phyloP scores from a whole-genome alignment of 2,797 vertebrate genomes.

The Gallinago nigripennis region DNA sequence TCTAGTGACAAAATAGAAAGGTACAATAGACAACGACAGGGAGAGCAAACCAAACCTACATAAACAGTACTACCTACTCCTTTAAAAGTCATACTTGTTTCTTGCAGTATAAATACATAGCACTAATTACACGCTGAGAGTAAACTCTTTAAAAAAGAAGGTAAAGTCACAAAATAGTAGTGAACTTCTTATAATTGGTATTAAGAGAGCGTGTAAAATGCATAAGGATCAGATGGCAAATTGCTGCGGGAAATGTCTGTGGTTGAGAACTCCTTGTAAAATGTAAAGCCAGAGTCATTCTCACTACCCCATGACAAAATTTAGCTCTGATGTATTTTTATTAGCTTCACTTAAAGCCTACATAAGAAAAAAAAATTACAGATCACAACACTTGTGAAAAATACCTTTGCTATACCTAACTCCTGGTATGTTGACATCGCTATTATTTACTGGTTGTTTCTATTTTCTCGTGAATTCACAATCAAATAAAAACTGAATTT shows the following conservation, averaged over 20 bases:
- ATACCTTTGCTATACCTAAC: background rate
- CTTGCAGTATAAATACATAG: background rate
- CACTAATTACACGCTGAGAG: background rate
- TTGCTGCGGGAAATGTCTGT: background rate
- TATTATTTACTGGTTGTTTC: background rate
- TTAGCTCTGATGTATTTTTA: background rate
- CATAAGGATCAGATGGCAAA: background rate
- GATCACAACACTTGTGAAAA: background rate
- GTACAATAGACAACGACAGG: background rate
- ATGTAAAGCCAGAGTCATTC: background rate
- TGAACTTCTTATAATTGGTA: background rate
- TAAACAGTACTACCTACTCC: background rate
- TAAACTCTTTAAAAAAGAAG: background rate
- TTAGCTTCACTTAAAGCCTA: background rate
- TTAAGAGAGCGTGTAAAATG: background rate
- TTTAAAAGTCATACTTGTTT: background rate
- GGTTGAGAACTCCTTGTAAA: background rate
- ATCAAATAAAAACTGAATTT: background rate
- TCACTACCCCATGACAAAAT: background rate
- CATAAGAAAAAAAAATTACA: background rate
- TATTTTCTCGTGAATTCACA: background rate
- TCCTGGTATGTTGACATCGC: background rate
- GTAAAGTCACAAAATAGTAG: background rate
- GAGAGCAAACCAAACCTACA: background rate
- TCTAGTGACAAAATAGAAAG: constrained; percentile 31